A percentile compares a stretch with the other conserved stretches of the same genome.
phyloP scores from a whole-genome alignment of 1,140 invertebrate species.

The Mizuhopecten yessoensis region DNA sequence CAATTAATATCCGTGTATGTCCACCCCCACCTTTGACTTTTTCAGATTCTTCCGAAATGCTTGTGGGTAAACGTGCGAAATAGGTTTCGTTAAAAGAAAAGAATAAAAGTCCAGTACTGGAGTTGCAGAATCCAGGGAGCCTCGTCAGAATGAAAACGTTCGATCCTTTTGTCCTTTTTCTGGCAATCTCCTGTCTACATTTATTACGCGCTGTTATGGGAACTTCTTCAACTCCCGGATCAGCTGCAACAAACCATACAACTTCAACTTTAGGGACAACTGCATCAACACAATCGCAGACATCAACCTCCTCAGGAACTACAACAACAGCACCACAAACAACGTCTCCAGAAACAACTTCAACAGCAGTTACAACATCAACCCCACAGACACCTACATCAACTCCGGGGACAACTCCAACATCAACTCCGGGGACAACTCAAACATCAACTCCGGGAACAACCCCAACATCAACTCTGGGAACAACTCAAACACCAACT shows the following conservation, averaged over 20 bases:
- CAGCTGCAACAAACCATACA: background rate
- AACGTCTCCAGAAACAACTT: background rate
- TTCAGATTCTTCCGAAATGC: background rate
- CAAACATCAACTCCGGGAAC: background rate
- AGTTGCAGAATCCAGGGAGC: background rate
- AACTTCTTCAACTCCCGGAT: background rate
- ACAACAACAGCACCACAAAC: background rate
- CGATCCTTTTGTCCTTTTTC: background rate
- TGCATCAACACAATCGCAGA: background rate
- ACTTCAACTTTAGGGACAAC: background rate
- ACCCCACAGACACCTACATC: background rate
- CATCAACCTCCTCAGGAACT: background rate
- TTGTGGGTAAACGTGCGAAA: background rate
- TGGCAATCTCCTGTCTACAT: background rate
- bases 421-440: background rate
- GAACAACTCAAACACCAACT: too few relatives aligned
- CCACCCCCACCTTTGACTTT: background rate
- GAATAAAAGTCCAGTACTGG: too few relatives aligned
- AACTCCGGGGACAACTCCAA: background rate
- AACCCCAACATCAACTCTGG: too few relatives aligned
- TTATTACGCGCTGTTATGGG: background rate
- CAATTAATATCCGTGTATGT: background rate
- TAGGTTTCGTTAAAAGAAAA: background rate
- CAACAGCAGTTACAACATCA: background rate
- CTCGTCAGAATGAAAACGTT: background rate